Base-by-base conservation (phyloP, 1,140 invertebrate species). In the Halictus rubicundus region DNA sequence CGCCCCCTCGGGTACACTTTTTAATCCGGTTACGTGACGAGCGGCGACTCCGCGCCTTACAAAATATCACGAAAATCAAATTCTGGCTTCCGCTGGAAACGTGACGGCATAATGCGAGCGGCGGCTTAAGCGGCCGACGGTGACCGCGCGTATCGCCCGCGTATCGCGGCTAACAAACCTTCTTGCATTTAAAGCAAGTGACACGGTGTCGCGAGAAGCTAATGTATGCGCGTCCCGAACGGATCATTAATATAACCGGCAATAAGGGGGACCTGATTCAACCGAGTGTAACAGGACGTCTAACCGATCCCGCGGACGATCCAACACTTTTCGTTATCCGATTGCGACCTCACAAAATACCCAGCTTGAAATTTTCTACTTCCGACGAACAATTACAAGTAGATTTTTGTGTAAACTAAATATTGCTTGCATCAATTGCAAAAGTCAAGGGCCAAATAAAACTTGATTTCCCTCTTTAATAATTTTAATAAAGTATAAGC, bases 181-280 rank as follows among this genome's bases (percentile, higher is more conserved):
- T n/a, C 84, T 78, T 77, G 82, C 82, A 85, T 84, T 80, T 85
- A 81, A 85, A 84, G 66, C 66, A 84, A 69, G 69, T 73, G 78
- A 75, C 82, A 80, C 73, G 68, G 57, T 68, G 63, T 78, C 78
- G 70, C 63, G 69, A 74, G 68, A 52, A 64, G 83, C 68, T 82
- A 78, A 85, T 70, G 61, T 85, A 81, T 75, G 79, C 76, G 37
- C 83, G 78, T 78, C 74, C 70, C 52, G 21, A 27, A 46, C 37
- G 61, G 57, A 52, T 76, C 84, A 80, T 85, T 86, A 85, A 86
- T 86, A 85, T 61, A 57, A 32, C 61, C 63, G 32, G 10, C 61
- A 84, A 85, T 85, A 85, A 85, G 80, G 52, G 60, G 63, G 37
- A 52, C 23, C 54, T 82, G 72, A 85, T 75, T 59, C 39, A 46